Conservation (phyloP, 2,797 vertebrate genomes). For the Urosaurus nigricauda region DNA sequence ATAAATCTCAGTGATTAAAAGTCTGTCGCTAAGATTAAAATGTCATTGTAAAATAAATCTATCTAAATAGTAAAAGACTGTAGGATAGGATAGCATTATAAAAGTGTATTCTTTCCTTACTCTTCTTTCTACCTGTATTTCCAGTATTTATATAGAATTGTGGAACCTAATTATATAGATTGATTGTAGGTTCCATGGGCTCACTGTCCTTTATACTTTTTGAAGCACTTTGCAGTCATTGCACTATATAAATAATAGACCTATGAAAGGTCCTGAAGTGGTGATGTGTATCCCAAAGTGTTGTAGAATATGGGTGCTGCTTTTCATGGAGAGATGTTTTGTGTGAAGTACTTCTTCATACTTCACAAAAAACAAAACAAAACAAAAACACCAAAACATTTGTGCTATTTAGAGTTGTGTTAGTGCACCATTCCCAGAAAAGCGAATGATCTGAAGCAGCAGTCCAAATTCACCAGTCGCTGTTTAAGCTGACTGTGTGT, state of each 20-base stretch:
- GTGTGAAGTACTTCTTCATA: neutral
- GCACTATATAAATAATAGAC: neutral
- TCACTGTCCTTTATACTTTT: neutral
- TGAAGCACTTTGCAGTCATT: neutral
- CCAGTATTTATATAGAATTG: neutral
- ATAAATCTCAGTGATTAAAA: slow-evolving; percentile 24
- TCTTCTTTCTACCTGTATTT: neutral
- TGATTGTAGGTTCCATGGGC: neutral
- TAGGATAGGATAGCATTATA: neutral
- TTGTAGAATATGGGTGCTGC: neutral
- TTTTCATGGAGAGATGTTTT: neutral
- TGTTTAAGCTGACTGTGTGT: neutral
- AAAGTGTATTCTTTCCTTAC: neutral
- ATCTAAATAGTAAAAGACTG: neutral
- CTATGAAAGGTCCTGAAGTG: neutral
- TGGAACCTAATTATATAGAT: neutral
- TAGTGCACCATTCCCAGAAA: neutral
- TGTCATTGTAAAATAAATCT: neutral
- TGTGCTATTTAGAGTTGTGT: neutral
- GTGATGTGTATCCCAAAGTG: neutral
- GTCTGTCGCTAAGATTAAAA: slow-evolving; percentile 3
- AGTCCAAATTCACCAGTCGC: neutral
- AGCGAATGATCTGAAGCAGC: neutral
- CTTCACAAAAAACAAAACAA: no score
- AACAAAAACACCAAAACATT: neutral